Percentiles rank a stretch among this genome's conserved stretches.
phyloP scores from a whole-genome alignment of 2,113 vertebrate species.

The Cricetomys ansorgei region DNA sequence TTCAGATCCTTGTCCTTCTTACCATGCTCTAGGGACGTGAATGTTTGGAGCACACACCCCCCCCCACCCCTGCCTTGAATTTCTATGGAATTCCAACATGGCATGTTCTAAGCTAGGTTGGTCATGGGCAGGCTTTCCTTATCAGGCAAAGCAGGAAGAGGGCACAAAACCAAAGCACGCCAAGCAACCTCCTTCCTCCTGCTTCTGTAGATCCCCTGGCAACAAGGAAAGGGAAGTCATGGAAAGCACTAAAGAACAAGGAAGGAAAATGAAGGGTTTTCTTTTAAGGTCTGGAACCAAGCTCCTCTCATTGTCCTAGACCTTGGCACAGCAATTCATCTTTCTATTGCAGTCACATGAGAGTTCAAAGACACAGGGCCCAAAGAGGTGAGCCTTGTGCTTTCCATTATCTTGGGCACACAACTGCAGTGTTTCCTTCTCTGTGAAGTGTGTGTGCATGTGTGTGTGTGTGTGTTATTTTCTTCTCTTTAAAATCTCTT shows the following conservation, averaged over 20 bases:
- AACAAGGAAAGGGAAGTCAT: constrained; percentile 8
- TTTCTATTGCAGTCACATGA: neutral
- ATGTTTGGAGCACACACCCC: neutral
- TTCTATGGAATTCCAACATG: neutral
- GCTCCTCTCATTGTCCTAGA: neutral
- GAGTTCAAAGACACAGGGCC: neutral
- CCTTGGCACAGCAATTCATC: neutral
- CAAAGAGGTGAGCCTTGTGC: neutral
- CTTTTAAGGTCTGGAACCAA: neutral
- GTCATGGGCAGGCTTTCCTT: neutral
- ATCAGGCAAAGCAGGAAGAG: neutral
- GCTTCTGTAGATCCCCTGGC: neutral
- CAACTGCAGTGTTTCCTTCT: neutral
- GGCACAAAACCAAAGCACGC: neutral
- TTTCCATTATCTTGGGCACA: neutral
- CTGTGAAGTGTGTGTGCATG: neutral
- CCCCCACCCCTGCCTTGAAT: neutral
- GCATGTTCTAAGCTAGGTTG: neutral
- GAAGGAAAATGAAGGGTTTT: neutral
- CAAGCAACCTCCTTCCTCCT: neutral
- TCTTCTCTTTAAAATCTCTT: neutral
- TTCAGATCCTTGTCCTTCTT: neutral
- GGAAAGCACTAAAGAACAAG: neutral
- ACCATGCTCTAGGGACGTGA: neutral
- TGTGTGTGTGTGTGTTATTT: neutral